Conservation (phyloP, 2,113 vertebrate species). For the Plecotus auritus region DNA sequence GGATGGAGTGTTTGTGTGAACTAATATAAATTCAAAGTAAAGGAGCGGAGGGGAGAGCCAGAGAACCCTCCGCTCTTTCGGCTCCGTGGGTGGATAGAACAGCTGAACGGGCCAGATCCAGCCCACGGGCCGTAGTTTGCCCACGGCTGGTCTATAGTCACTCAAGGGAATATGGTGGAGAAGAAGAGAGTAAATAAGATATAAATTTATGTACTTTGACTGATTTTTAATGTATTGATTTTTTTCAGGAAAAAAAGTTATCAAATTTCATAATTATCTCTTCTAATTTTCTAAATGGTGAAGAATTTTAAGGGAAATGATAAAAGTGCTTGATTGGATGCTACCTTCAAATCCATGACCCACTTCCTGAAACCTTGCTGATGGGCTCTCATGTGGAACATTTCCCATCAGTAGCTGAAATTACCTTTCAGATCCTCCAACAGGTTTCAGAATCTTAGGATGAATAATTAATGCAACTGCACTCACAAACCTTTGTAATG, state of each 20-base stretch:
- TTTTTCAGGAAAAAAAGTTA: neutral
- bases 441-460: conserved; percentile 53
- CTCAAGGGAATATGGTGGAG: neutral
- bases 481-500: conserved; percentile 68
- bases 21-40: no score
- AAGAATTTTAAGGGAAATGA: conserved; percentile 51
- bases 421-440: conserved; percentile 60
- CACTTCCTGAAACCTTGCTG: conserved; percentile 67
- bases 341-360: conserved; percentile 16
- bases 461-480: conserved; percentile 75
- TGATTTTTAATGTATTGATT: conserved; percentile 14
- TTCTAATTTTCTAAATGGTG: conserved; percentile 30
- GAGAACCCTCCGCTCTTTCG: no score
- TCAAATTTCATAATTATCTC: conserved; percentile 22
- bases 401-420: conserved; percentile 74
- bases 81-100: no score
- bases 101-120: no score
- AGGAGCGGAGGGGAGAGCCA: no score
- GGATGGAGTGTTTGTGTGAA: no score
- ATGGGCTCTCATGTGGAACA: conserved; percentile 21
- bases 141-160: neutral
- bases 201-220: neutral
- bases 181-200: neutral
- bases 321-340: neutral
- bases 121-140: no score